These are phyloP conservation scores for Perithous albicinctus DNA, from an alignment of 2,888 invertebrate genomes.

Conservation along the genomic window DNA sequence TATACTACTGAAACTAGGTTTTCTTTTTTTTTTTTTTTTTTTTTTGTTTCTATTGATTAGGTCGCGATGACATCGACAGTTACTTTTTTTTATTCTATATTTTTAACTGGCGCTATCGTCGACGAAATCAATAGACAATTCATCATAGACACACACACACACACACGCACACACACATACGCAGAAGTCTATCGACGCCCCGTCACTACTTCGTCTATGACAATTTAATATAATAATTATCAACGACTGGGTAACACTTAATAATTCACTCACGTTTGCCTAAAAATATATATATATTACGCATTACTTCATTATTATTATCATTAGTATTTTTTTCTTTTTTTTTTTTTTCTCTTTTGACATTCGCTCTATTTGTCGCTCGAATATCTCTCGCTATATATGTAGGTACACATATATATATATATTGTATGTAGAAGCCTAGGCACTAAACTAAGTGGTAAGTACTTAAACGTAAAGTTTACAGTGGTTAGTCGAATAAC, in stretches of 20 bases:
- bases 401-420: slow-evolving; percentile 39
- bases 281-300: slow-evolving; percentile 44
- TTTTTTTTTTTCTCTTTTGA: slow-evolving; percentile 19
- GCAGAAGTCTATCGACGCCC: slow-evolving; percentile 53
- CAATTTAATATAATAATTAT: slow-evolving; percentile 48
- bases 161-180: slow-evolving; percentile 58
- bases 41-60: slow-evolving; percentile 67
- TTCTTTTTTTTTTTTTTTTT: too few species aligned
- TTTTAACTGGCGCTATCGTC: slow-evolving; percentile 50
- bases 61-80: slow-evolving; percentile 52
- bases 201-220: slow-evolving; percentile 61
- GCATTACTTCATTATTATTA: slow-evolving; percentile 25
- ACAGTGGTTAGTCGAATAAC: slow-evolving; percentile 79
- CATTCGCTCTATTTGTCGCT: slow-evolving; percentile 50
- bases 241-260: slow-evolving; percentile 51
- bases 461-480: slow-evolving; percentile 74
- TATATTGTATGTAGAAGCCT: slow-evolving; percentile 53
- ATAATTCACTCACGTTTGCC: slow-evolving; percentile 39
- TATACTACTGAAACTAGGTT: slow-evolving; percentile 79
- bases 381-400: slow-evolving; percentile 48
- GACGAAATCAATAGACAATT: slow-evolving; percentile 42
- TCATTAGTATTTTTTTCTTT: too few species aligned
- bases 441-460: slow-evolving; percentile 74
- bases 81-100: background rate
- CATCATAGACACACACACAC: slow-evolving; percentile 59